phyloP scores from a whole-genome alignment of 2,113 vertebrate genomes.

The Cairina moschata region DNA sequence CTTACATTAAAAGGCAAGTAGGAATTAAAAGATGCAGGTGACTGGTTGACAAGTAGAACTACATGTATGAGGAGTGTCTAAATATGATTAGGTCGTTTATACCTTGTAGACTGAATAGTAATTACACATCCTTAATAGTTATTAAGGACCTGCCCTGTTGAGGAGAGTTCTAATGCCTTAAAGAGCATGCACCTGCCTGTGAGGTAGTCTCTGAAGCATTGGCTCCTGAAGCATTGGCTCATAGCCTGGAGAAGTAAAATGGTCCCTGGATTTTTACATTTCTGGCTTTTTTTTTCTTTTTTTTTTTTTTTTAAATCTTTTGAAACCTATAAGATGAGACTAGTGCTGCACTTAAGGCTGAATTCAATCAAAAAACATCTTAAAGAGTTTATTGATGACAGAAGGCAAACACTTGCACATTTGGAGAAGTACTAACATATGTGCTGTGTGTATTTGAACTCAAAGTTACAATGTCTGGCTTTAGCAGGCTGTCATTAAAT shows the following conservation, averaged over 20 bases:
- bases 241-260: not conserved
- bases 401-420: not conserved
- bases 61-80: not conserved
- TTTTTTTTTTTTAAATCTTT: not conserved
- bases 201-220: not conserved
- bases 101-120: not conserved
- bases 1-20: not conserved
- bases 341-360: not conserved
- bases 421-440: not conserved
- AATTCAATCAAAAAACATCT: not conserved
- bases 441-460: not conserved
- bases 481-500: not conserved
- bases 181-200: not conserved
- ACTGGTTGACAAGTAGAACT: not conserved
- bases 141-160: not conserved
- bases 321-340: not conserved
- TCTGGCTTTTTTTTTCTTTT: not conserved
- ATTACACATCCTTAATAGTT: not conserved
- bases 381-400: not conserved
- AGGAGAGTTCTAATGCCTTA: not conserved
- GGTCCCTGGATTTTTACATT: not conserved
- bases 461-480: not conserved
- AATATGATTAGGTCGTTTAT: not conserved
- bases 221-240: not conserved
- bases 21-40: not conserved